These are phyloP conservation scores for Brachionus koreanus DNA, from an alignment of 1,140 invertebrate genomes.

Conservation along the genomic window DNA sequence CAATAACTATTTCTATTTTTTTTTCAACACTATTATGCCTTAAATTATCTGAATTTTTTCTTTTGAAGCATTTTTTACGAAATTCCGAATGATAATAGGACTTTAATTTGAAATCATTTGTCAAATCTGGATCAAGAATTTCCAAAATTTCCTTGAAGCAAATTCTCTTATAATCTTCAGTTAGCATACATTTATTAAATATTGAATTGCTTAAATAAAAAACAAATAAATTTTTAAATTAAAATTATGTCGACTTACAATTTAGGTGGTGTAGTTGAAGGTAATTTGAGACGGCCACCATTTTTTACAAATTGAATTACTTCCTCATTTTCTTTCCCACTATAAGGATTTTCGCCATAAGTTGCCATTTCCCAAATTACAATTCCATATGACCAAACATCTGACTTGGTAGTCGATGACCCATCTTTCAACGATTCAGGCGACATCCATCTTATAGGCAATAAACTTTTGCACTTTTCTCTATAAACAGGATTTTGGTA, in stretches of 20 bases:
- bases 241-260: background rate
- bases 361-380: constrained; percentile 66
- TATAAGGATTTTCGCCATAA: constrained; percentile 96
- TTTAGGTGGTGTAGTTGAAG: background rate
- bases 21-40: background rate
- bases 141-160: constrained; percentile 27
- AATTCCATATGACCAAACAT: constrained; percentile 45
- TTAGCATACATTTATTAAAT: constrained; percentile 19
- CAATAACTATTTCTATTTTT: background rate
- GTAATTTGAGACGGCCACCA: background rate
- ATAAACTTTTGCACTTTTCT: constrained; percentile 65
- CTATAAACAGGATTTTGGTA: constrained; percentile 32
- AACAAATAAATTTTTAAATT: background rate
- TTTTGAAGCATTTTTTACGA: background rate
- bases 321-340: constrained; percentile 99
- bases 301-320: constrained; percentile 69
- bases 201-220: background rate
- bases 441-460: constrained; percentile 37
- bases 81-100: constrained; percentile 17
- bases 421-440: constrained; percentile 8
- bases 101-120: background rate
- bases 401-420: constrained; percentile 31
- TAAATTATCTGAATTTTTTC: background rate
- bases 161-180: constrained; percentile 19
- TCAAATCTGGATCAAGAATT: constrained; percentile 28